Base-by-base conservation (phyloP, 2,888 invertebrate genomes). In the Bombylius major region DNA sequence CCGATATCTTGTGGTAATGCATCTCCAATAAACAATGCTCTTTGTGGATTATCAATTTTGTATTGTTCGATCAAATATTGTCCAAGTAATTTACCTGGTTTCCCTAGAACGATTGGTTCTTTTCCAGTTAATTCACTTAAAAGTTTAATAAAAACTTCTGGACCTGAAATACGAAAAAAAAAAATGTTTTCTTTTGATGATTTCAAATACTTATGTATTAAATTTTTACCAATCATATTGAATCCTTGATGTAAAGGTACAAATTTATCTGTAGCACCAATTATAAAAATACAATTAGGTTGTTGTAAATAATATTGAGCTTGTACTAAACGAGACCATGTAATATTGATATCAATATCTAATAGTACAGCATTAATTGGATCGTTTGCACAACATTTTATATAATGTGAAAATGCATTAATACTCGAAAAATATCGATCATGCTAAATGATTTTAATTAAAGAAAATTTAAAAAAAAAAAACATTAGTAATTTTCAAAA, bases 21-120 rank as follows among this genome's bases (percentile, higher is more conserved):
- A 69, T 92, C 92, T 47, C 92, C 92, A 64, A 92, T 82, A 78
- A 92, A 89, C 9, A 93, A 71, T 1, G 87, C 84, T 61, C 84
- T 77, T 48, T 78, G 75, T 0, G 88, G 81, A 61, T 86, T 77
- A 0, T 70, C 70, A 39, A 89, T 66, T 5, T 67, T 57, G 56
- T 64, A 76, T 54, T 64, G 62, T 8, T 72, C 64, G 6, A 69
- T 62, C 1, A 77, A 58, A 59, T 70, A 69, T 23, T 71, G 64
- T 11, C 68, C 71, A 39, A 77, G 57, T 9, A 65, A 50, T 34
- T 65, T 58, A 23, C 76, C 71, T 1, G 79, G 79, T 63, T 79
- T 79, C 1, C 73, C 75, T 58, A 77, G 66, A 1, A 64, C 51
- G 7, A 68, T 66, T 0, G 78, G 71, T 23, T 67, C 60, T 44